These are phyloP conservation scores for Myiagra hebetior DNA, from an alignment of 2,113 vertebrate species.

Conservation along the genomic window DNA sequence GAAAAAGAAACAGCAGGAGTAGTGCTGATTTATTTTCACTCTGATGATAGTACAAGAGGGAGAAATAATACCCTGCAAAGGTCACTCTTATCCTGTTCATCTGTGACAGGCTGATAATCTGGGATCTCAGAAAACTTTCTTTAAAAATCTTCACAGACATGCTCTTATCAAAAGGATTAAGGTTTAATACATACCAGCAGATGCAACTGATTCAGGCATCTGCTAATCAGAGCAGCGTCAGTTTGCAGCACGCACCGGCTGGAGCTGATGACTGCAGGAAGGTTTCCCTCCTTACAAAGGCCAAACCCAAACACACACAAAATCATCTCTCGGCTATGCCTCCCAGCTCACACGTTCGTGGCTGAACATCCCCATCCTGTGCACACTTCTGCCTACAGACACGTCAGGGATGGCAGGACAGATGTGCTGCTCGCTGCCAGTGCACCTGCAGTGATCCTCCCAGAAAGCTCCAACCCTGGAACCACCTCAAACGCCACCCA, in stretches of 20 bases:
- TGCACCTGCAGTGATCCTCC: accelerated
- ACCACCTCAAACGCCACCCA: not conserved
- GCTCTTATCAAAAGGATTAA: slow-evolving; percentile 62
- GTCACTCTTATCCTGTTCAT: slow-evolving; percentile 50
- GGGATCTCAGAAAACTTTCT: slow-evolving; percentile 33
- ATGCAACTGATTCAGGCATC: slow-evolving; percentile 29
- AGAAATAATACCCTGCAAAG: slow-evolving; percentile 49
- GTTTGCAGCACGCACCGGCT: not conserved
- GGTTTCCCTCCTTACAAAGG: not conserved
- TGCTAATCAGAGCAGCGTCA: slow-evolving; percentile 18
- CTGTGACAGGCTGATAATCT: slow-evolving; percentile 49
- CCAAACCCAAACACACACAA: not conserved
- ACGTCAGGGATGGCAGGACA: not conserved
- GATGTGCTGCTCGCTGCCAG: not conserved
- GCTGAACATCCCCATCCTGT: not conserved
- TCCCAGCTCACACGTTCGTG: not conserved
- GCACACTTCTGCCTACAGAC: not conserved
- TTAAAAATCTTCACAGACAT: slow-evolving; percentile 32
- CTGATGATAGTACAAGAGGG: slow-evolving; percentile 5
- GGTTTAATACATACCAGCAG: slow-evolving; percentile 57
- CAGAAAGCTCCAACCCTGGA: not conserved
- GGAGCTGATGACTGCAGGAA: not conserved
- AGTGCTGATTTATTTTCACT: slow-evolving; percentile 23
- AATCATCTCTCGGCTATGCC: not conserved
- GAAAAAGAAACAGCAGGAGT: slow-evolving; percentile 1